These are phyloP conservation scores for Porphyrio hochstetteri DNA, from an alignment of 2,113 vertebrate species.

Conservation along the genomic window DNA sequence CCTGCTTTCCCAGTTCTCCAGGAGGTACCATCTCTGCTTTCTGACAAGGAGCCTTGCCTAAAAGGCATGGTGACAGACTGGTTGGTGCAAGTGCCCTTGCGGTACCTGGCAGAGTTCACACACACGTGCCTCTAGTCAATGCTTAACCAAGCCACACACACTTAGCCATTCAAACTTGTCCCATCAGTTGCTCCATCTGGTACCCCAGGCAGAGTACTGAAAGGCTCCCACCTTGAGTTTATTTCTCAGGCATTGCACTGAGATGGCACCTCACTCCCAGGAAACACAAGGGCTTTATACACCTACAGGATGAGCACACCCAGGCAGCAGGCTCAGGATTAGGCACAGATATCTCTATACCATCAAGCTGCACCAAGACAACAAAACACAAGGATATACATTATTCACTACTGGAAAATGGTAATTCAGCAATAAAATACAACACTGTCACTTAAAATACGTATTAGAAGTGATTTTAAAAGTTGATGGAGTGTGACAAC, in stretches of 20 bases:
- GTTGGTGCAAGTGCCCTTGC: neutral
- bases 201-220: neutral
- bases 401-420: constrained; percentile 45
- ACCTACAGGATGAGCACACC: neutral
- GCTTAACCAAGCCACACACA: neutral
- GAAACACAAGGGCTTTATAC: neutral
- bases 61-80: neutral
- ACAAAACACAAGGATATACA: neutral
- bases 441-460: constrained; percentile 60
- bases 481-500: neutral
- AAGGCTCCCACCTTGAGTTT: neutral
- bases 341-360: neutral
- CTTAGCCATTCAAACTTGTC: neutral
- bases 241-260: neutral
- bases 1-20: neutral
- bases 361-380: neutral
- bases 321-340: neutral
- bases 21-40: neutral
- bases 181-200: neutral
- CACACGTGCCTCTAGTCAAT: neutral
- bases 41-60: neutral
- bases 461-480: constrained; percentile 50
- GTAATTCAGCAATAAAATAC: constrained; percentile 58
- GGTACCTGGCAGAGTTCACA: neutral
- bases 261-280: neutral